These are phyloP conservation scores for Choloepus hoffmanni DNA, from an alignment of 2,113 vertebrate species.

Conservation along the genomic window DNA sequence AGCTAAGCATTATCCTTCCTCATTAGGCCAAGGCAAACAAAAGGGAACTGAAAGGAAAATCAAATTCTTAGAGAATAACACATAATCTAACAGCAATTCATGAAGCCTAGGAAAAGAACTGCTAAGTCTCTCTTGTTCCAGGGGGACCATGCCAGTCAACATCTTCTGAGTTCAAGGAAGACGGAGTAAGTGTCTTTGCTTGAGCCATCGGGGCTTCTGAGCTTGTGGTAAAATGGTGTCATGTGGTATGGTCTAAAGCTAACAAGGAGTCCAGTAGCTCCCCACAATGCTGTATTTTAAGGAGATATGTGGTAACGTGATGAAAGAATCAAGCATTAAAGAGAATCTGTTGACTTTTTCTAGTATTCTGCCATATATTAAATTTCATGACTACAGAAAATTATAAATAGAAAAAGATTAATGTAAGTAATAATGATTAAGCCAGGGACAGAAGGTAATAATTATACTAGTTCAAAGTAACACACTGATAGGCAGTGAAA, in stretches of 20 bases:
- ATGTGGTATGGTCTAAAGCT: not conserved
- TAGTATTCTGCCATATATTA: not conserved
- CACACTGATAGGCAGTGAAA: not conserved
- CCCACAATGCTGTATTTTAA: not conserved
- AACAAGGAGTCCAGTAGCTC: not conserved
- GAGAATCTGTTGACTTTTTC: constrained; percentile 5
- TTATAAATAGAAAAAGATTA: constrained; percentile 5
- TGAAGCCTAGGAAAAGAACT: constrained; percentile 5
- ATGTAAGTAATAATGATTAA: not conserved
- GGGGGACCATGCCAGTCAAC: not conserved
- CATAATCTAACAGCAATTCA: constrained; percentile 32
- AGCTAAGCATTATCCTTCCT: constrained; percentile 61
- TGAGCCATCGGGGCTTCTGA: not conserved
- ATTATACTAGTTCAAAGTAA: not conserved
- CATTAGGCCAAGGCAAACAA: constrained; percentile 34
- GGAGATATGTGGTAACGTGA: not conserved
- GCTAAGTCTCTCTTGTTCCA: not conserved
- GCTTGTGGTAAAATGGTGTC: not conserved
- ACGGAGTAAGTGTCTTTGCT: not conserved
- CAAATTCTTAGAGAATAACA: constrained; percentile 44
- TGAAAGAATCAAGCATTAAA: not conserved
- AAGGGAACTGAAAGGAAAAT: not conserved
- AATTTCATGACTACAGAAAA: not conserved
- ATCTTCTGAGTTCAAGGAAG: not conserved
- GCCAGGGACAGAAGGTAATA: not conserved